Conservation (phyloP, 2,888 invertebrate species). For the Petrophora chlorosata region DNA sequence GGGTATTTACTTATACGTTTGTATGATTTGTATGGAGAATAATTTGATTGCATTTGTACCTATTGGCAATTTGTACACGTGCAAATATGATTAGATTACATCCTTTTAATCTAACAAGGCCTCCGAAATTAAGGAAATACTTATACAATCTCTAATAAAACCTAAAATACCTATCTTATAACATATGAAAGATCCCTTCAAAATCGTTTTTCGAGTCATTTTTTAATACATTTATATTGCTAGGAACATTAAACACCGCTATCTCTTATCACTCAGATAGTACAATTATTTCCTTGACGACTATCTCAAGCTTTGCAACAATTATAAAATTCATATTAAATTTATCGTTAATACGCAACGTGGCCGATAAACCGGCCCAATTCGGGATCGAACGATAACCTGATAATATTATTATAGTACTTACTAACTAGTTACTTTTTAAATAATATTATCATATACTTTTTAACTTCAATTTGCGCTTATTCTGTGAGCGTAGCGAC, state of each 20-base stretch:
- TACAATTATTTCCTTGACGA: conserved; percentile 39
- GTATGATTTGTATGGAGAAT: too few relatives aligned
- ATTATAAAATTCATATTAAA: conserved; percentile 22
- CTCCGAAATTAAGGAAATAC: too few relatives aligned
- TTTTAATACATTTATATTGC: background rate
- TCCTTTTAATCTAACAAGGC: too few relatives aligned
- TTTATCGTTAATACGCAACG: conserved; percentile 26
- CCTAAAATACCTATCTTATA: too few relatives aligned
- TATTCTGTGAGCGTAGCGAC: too few relatives aligned
- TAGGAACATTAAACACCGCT: conserved; percentile 33
- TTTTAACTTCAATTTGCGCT: conserved; percentile 22
- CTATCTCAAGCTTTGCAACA: conserved; percentile 28
- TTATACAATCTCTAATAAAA: too few relatives aligned
- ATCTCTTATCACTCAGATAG: conserved; percentile 31
- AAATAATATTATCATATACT: conserved; percentile 65
- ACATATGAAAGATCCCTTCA: background rate
- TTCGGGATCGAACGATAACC: conserved; percentile 48
- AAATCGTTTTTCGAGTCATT: too few relatives aligned
- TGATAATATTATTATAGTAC: conserved; percentile 47
- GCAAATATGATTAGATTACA: too few relatives aligned
- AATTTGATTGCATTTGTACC: too few relatives aligned
- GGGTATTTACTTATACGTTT: too few relatives aligned
- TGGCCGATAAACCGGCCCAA: conserved; percentile 49
- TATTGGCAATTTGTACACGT: too few relatives aligned
- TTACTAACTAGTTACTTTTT: conserved; percentile 57